Base-by-base conservation (phyloP, 2,888 invertebrate species). In the Melanargia galathea region DNA sequence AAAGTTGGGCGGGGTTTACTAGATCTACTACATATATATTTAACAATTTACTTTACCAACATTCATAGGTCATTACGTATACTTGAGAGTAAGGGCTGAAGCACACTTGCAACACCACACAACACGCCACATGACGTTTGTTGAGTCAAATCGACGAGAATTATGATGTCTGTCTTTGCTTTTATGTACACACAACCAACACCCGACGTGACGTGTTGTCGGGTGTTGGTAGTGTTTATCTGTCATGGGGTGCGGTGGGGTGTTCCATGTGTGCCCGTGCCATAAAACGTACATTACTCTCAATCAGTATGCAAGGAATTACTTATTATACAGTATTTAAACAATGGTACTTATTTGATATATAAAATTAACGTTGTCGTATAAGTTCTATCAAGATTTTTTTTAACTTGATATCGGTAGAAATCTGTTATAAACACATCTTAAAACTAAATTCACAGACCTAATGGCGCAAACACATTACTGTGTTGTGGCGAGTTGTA, bases 11-110 rank as follows among this genome's bases (percentile, higher is more conserved):
- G 45, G 45, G 55, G 38, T 22, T 24, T 16, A 45, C 33, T 46
- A 45, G 30, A 46, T 46, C 57, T 57, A 57, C 55, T 24, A n/a
- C n/a, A n/a, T 55, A 57, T 30, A 57, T 46, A 57, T 57, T 46
- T 57, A 46, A 55, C 46, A 57, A 45, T 26, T 54, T 54, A 38
- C 30, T 43, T 45, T 45, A 57, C 45, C 43, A 57, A 57, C 45
- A 57, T 20, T 52, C n/a, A 57, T 57, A 57, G 2, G 43, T 43
- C 43, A 18, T 18, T 16, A n/a, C n/a, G n/a, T n/a, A n/a, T n/a
- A 55, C 40, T 55, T 55, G 22, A 55, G 24, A 55, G 55, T 40
- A 43, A 38, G n/a, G 54, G 8, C 30, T 10, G 24, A 24, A 26
- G 7, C n/a, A 38, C 22, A 22, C 40, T 22, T 16, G 5, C 33